Conservation (phyloP, 2,113 vertebrate genomes). For the Cyphomyrus plagiostoma region DNA sequence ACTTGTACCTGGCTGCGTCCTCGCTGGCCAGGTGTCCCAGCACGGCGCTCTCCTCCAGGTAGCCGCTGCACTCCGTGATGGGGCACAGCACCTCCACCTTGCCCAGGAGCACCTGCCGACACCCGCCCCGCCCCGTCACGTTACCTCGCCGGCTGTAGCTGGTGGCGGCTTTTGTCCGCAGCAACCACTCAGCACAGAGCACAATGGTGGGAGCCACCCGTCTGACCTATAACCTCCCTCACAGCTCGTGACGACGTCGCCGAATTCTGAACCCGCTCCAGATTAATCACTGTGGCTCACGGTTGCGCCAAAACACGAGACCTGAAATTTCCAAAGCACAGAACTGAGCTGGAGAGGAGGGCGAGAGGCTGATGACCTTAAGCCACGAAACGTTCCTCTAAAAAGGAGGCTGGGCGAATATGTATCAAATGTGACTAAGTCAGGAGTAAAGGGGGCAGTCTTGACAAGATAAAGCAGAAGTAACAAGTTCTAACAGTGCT, state of each 20-base stretch:
- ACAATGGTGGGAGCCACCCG: neutral
- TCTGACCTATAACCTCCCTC: neutral
- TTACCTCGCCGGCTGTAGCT: neutral
- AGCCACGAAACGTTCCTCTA: neutral
- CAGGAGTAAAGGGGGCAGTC: neutral
- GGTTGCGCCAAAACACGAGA: neutral
- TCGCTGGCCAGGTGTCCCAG: constrained; percentile 76
- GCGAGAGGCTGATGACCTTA: neutral
- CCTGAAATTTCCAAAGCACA: neutral
- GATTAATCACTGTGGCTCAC: neutral
- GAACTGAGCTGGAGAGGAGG: neutral
- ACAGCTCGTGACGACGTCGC: neutral
- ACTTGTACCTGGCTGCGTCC: constrained; percentile 84
- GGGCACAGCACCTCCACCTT: constrained; percentile 82
- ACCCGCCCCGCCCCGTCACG: neutral
- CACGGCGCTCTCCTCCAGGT: constrained; percentile 80
- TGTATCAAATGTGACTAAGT: neutral
- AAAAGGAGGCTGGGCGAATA: neutral
- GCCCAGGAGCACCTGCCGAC: constrained; percentile 76
- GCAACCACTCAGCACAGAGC: neutral
- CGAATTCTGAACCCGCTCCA: neutral
- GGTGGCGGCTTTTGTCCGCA: neutral
- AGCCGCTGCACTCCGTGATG: constrained; percentile 85
- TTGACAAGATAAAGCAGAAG: neutral
- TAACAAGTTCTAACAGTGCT: neutral